phyloP scores from a whole-genome alignment of 2,888 invertebrate species.

The Creontiades dilutus region DNA sequence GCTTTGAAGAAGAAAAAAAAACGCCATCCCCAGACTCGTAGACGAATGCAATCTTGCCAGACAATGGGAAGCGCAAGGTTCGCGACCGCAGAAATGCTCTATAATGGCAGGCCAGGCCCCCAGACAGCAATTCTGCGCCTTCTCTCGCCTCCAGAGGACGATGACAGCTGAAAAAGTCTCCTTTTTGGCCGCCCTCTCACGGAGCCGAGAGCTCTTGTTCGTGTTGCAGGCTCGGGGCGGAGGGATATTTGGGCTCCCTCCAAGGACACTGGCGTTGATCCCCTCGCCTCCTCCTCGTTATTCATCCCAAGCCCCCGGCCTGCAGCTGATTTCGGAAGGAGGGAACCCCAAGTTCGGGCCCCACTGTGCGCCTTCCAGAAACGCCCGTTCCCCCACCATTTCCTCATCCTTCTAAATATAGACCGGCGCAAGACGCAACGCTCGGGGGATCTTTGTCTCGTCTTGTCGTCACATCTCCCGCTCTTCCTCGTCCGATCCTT shows the following conservation, averaged over 20 bases:
- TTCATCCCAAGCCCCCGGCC: neutral
- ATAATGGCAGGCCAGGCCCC: conserved; percentile 11
- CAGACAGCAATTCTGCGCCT: conserved; percentile 7
- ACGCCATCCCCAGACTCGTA: neutral
- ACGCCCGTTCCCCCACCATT: conserved; percentile 42
- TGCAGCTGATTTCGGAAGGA: conserved; percentile 51
- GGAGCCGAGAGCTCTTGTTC: neutral
- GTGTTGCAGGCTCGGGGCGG: conserved; percentile 27
- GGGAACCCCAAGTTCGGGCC: conserved; percentile 1
- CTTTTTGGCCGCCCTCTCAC: conserved; percentile 1
- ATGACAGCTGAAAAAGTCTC: neutral
- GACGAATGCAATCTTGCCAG: conserved; percentile 14
- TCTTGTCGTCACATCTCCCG: conserved; percentile 43
- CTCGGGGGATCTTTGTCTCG: conserved; percentile 47
- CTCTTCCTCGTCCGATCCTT: conserved; percentile 23
- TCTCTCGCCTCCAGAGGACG: neutral
- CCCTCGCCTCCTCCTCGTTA: neutral
- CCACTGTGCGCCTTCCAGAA: conserved; percentile 15
- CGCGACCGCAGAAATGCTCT: conserved; percentile 17
- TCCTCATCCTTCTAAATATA: conserved; percentile 47
- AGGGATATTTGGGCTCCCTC: conserved; percentile 15
- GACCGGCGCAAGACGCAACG: conserved; percentile 22
- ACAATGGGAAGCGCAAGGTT: conserved; percentile 2
- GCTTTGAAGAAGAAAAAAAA: neutral
- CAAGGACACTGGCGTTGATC: conserved; percentile 13